Percentiles rank a stretch among this genome's conserved stretches.
These are phyloP conservation scores for Margaritifera margaritifera DNA, from an alignment of 2,888 invertebrate genomes.

Conservation along the genomic window DNA sequence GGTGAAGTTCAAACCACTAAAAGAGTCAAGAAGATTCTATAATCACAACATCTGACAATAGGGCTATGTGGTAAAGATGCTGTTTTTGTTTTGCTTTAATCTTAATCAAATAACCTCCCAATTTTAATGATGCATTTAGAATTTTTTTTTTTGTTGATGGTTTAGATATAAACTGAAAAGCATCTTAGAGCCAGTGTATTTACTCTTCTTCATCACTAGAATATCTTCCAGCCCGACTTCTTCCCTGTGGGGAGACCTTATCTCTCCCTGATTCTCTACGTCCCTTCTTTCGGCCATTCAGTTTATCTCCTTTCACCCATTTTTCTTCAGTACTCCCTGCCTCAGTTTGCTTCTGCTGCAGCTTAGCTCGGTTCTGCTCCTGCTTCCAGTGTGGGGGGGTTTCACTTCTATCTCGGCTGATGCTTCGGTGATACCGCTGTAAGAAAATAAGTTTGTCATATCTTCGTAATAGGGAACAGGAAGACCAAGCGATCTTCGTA, in stretches of 20 bases:
- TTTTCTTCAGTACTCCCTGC: constrained; percentile 22
- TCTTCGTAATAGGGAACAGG: too few relatives aligned
- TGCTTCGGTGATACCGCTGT: constrained; percentile 28
- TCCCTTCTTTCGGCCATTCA: constrained; percentile 12
- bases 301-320: constrained; percentile 39
- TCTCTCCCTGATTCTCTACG: constrained; percentile 13
- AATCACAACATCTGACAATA: too few relatives aligned
- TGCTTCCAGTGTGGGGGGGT: constrained; percentile 94
- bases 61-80: too few relatives aligned
- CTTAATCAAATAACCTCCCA: too few relatives aligned
- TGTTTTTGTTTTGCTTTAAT: too few relatives aligned
- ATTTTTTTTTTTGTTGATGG: not conserved
- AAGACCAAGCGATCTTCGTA: too few relatives aligned
- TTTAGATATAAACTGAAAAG: not conserved
- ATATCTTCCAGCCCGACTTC: constrained; percentile 2
- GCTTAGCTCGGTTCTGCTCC: constrained; percentile 35
- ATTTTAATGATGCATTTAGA: too few relatives aligned
- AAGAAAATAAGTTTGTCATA: not conserved
- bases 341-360: constrained; percentile 11
- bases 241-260: constrained; percentile 3
- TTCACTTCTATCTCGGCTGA: constrained; percentile 78
- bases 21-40: too few relatives aligned
- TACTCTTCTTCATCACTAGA: constrained; percentile 9
- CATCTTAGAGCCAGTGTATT: not conserved
- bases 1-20: too few relatives aligned